Percentiles rank a stretch among this genome's conserved stretches.
Evolutionary conservation across 2,113 vertebrate species (phyloP).

Genomic region (Ardeotis arabs): DNA sequence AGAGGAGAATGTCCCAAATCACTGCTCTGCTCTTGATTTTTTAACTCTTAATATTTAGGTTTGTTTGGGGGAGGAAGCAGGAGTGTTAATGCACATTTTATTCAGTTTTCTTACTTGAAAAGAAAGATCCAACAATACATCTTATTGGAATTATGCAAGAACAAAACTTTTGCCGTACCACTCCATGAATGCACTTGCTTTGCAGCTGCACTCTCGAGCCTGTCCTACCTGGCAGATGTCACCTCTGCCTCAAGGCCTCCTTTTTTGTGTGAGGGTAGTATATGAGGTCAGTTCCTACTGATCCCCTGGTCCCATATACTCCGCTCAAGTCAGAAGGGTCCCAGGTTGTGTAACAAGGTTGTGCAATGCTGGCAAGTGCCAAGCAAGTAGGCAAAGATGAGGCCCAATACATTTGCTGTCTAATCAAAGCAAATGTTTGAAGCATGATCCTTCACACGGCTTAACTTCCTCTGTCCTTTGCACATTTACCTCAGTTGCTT

Average conservation of each 20-base stretch:
- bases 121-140: background rate
- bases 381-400: background rate
- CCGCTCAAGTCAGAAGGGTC: background rate
- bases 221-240: background rate
- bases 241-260: background rate
- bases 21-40: background rate
- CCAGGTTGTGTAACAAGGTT: background rate
- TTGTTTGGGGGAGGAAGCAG: background rate
- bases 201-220: background rate
- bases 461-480: background rate
- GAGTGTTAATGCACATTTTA: background rate
- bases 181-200: background rate
- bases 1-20: background rate
- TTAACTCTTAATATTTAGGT: background rate
- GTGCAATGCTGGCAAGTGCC: background rate
- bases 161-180: background rate
- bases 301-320: background rate
- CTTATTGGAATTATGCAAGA: background rate
- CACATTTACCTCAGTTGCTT: background rate
- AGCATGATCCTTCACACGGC: background rate
- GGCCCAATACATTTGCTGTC: background rate
- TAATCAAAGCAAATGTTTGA: background rate
- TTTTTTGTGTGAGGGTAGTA: background rate
- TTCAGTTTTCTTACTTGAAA: background rate
- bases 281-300: background rate